Conservation (phyloP, 1,140 invertebrate species). For the Mizuhopecten yessoensis region DNA sequence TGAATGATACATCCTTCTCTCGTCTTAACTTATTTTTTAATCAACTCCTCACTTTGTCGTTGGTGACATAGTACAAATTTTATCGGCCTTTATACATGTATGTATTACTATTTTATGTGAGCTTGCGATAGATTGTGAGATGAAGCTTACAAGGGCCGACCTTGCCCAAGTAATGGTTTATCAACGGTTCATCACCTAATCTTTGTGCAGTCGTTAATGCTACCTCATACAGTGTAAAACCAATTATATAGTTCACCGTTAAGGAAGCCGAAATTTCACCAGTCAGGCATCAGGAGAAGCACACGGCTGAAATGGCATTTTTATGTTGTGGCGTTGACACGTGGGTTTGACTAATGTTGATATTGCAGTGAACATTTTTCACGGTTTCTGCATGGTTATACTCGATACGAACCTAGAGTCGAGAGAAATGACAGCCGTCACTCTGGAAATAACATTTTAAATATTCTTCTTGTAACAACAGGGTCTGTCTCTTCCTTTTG, state of each 20-base stretch:
- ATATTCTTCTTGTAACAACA: no score
- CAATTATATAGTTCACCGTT: not conserved
- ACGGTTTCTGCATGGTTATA: not conserved
- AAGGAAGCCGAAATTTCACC: not conserved
- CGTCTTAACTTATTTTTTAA: not conserved
- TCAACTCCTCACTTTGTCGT: not conserved
- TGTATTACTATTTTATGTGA: not conserved
- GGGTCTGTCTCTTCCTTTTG: no score
- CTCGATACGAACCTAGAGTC: no score
- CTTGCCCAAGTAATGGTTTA: not conserved
- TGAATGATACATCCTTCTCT: not conserved
- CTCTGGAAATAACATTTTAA: no score
- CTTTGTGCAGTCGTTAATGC: not conserved
- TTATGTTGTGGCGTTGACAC: conserved; percentile 10
- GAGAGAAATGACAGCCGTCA: no score
- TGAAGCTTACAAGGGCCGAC: not conserved
- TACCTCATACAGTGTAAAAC: conserved; percentile 15
- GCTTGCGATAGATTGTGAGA: not conserved
- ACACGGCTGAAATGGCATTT: not conserved
- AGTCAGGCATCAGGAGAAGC: not conserved
- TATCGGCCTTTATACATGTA: no score
- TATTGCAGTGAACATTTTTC: not conserved
- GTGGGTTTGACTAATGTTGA: not conserved
- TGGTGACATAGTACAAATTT: no score
- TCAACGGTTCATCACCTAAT: not conserved